Evolutionary conservation across 2,797 vertebrate genomes (phyloP).

Genomic region (Danio aesculapii): DNA sequence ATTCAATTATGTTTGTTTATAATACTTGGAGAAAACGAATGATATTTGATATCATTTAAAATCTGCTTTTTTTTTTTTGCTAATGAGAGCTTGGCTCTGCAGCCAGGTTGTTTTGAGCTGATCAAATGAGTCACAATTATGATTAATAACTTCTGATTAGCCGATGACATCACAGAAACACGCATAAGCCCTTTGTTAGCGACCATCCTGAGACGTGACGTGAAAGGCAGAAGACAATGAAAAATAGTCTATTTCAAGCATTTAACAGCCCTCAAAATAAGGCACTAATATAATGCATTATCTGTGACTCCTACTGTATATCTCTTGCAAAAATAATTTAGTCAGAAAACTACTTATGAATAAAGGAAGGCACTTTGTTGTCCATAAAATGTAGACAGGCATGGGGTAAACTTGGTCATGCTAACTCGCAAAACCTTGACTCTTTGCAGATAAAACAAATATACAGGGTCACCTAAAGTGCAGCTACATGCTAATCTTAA

Average conservation of each 20-base stretch:
- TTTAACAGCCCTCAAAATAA: neutral
- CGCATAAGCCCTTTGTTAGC: neutral
- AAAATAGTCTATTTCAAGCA: neutral
- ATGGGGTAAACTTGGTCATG: neutral
- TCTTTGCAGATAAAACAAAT: neutral
- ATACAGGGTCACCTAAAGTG: neutral
- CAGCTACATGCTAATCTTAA: neutral
- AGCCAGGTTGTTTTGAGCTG: neutral
- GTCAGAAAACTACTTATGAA: neutral
- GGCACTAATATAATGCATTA: neutral
- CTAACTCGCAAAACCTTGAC: neutral
- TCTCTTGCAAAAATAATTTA: constrained; percentile 5
- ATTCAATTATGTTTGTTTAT: neutral
- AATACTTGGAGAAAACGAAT: neutral
- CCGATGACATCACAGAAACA: neutral
- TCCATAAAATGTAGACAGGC: neutral
- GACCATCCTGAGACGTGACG: neutral
- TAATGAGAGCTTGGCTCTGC: neutral
- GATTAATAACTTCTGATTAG: neutral
- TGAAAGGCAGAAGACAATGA: neutral
- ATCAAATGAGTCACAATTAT: neutral
- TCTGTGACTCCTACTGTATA: neutral
- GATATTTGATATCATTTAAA: neutral
- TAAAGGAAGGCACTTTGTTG: constrained; percentile 7
- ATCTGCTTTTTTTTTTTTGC: neutral